These are phyloP conservation scores for Elephas maximus DNA, from an alignment of 2,113 vertebrate genomes.

Conservation along the genomic window DNA sequence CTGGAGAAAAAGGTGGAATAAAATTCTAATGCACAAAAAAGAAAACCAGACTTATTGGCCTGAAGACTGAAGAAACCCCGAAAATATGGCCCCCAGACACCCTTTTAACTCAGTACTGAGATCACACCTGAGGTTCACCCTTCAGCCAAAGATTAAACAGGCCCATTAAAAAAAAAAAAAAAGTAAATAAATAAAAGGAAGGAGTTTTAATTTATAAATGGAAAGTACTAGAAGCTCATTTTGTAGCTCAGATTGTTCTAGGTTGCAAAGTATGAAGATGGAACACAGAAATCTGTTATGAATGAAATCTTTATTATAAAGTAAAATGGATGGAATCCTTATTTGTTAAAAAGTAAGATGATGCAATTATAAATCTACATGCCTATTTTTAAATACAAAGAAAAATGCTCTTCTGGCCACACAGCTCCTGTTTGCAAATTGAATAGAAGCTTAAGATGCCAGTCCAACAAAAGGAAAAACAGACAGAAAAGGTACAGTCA, in stretches of 20 bases:
- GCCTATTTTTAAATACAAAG: conserved; percentile 26
- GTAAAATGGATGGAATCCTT: conserved; percentile 29
- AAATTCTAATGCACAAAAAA: too few species aligned
- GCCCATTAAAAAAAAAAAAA: background rate
- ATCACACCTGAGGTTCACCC: too few species aligned
- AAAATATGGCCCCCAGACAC: too few species aligned
- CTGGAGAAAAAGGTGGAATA: too few species aligned
- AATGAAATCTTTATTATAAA: conserved; percentile 10
- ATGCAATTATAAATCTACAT: conserved; percentile 69
- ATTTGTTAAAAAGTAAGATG: conserved; percentile 62
- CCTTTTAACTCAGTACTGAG: too few species aligned
- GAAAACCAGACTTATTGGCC: too few species aligned
- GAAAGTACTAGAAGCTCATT: background rate
- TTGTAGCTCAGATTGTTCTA: conserved; percentile 35
- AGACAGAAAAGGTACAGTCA: conserved; percentile 61
- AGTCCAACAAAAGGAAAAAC: conserved; percentile 50
- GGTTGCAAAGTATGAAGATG: background rate
- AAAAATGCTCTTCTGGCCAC: conserved; percentile 62
- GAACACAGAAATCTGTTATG: background rate
- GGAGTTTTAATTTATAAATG: background rate
- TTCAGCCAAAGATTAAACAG: too few species aligned
- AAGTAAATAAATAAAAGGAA: background rate
- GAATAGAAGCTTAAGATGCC: conserved; percentile 46
- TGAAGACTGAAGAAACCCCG: too few species aligned
- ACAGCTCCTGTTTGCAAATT: conserved; percentile 51